phyloP scores from a whole-genome alignment of 2,797 vertebrate species.

The Propithecus perrieri region DNA sequence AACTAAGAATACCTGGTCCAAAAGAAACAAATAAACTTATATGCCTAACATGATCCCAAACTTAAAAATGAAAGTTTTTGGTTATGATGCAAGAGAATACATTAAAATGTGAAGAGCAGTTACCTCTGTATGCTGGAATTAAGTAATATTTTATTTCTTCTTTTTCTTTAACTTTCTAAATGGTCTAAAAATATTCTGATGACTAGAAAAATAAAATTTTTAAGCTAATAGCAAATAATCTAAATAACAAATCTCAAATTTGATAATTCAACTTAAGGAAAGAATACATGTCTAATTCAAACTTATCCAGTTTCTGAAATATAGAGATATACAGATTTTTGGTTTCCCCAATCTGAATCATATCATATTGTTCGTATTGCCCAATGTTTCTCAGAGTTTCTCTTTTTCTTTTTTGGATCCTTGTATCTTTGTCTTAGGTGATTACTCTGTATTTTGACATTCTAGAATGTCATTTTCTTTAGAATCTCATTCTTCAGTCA shows the following conservation, averaged over 20 bases:
- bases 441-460: background rate
- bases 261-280: constrained; percentile 34
- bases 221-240: constrained; percentile 32
- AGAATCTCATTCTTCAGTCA: background rate
- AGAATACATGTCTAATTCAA: constrained; percentile 17
- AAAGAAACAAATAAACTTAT: constrained; percentile 11
- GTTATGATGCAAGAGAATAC: background rate
- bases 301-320: constrained; percentile 6
- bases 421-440: background rate
- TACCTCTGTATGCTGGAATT: constrained; percentile 18
- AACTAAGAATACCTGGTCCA: background rate
- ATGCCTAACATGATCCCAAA: constrained; percentile 6
- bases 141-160: constrained; percentile 19
- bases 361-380: background rate
- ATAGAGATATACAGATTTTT: background rate
- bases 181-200: constrained; percentile 17
- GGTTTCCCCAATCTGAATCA: background rate
- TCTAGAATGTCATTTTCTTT: constrained; percentile 38
- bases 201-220: constrained; percentile 25
- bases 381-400: background rate
- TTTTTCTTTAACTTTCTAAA: constrained; percentile 35
- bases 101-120: constrained; percentile 23
- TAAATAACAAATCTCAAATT: constrained; percentile 47
- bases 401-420: background rate
- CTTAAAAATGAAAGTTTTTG: constrained; percentile 31